Conservation (phyloP, 2,797 vertebrate genomes). For the Ptychadena robeensis region DNA sequence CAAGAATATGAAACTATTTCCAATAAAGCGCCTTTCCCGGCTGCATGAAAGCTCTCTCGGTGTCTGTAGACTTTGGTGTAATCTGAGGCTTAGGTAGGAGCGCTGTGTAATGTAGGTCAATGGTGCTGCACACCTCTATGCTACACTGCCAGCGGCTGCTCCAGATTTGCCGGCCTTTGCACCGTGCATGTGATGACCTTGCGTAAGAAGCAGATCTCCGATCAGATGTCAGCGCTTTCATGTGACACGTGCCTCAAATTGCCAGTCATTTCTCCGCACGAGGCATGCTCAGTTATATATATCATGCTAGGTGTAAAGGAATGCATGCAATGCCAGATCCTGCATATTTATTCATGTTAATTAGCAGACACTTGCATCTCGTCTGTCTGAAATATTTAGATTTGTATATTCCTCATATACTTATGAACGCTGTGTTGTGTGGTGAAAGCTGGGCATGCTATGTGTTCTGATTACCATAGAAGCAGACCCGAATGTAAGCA, state of each 20-base stretch:
- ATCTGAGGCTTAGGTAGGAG: background rate
- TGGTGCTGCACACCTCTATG: background rate
- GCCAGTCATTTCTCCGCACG: background rate
- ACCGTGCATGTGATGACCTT: constrained; percentile 12
- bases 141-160: background rate
- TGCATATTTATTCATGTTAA: background rate
- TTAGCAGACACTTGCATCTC: too few species aligned
- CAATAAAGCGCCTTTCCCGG: too few species aligned
- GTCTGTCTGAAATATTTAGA: too few species aligned
- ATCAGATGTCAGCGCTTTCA: background rate
- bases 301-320: constrained; percentile 1
- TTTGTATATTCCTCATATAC: too few species aligned
- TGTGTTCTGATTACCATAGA: too few species aligned
- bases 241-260: constrained; percentile 5
- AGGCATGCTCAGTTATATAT: background rate
- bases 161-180: constrained; percentile 15
- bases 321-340: background rate
- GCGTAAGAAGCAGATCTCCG: background rate
- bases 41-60: too few species aligned
- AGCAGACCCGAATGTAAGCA: too few species aligned
- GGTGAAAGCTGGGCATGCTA: too few species aligned
- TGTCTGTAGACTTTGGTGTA: too few species aligned
- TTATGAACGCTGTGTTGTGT: too few species aligned
- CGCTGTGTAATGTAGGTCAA: constrained; percentile 40
- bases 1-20: too few species aligned